Conservation (phyloP, 2,797 vertebrate species). For the Paedocypris micromegethes region DNA sequence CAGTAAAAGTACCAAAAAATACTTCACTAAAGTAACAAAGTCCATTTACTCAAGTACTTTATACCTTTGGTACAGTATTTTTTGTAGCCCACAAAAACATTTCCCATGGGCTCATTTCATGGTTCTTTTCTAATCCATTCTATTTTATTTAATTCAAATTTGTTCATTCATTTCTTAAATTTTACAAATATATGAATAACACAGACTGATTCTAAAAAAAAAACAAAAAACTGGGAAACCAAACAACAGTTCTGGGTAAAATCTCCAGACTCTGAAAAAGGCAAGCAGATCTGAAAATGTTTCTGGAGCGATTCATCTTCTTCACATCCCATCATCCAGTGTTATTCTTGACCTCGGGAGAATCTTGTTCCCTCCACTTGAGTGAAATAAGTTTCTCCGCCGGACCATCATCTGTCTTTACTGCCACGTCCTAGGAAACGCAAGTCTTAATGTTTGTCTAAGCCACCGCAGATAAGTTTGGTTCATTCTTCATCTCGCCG, state of each 20-base stretch:
- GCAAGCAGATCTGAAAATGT: background rate
- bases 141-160: too few species aligned
- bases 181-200: too few species aligned
- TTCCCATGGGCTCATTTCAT: too few species aligned
- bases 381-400: constrained; percentile 7
- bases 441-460: constrained; percentile 1
- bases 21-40: too few species aligned
- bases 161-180: too few species aligned
- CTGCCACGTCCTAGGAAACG: constrained; percentile 14
- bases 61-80: too few species aligned
- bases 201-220: too few species aligned
- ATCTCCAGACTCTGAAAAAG: background rate
- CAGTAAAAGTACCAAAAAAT: too few species aligned
- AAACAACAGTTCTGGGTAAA: background rate
- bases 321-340: constrained; percentile 2
- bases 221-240: too few species aligned
- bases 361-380: background rate
- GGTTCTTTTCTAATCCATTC: too few species aligned
- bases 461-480: constrained; percentile 10
- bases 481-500: background rate
- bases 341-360: background rate
- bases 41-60: too few species aligned
- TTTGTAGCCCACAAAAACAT: too few species aligned
- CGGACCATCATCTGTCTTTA: constrained; percentile 8
- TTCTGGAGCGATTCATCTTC: background rate